phyloP scores from a whole-genome alignment of 2,113 vertebrate species.

The Gymnobelideus leadbeateri region DNA sequence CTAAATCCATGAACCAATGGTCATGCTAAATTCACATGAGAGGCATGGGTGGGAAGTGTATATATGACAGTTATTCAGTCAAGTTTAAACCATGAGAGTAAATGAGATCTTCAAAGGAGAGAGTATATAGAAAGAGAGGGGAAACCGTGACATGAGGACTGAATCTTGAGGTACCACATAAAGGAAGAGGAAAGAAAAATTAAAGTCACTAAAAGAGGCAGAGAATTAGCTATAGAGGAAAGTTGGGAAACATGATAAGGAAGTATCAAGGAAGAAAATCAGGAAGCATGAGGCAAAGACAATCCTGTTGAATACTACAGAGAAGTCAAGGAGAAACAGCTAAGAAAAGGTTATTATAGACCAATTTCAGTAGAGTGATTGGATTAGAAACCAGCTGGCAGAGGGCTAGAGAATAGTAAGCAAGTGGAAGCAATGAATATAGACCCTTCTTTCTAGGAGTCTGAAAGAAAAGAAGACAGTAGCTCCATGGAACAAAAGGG shows the following conservation, averaged over 20 bases:
- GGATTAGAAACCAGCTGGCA: conserved; percentile 11
- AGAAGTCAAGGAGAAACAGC: not conserved
- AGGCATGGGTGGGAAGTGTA: not conserved
- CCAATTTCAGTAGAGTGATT: not conserved
- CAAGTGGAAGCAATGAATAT: not conserved
- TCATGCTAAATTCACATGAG: not conserved
- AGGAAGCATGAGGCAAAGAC: conserved; percentile 35
- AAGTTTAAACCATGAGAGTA: not conserved
- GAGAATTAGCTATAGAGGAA: not conserved
- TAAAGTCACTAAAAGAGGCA: not conserved
- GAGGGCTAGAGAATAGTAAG: not conserved
- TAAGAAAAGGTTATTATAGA: not conserved
- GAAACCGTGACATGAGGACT: not conserved
- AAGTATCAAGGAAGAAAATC: conserved; percentile 19
- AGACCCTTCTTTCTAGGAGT: not conserved
- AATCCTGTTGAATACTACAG: not conserved
- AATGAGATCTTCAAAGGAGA: not conserved
- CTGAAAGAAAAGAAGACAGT: conserved; percentile 9
- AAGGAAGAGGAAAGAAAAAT: not conserved
- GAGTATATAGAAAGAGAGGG: not conserved
- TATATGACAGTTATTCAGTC: not conserved
- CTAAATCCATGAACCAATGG: too few relatives aligned
- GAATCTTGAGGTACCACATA: not conserved
- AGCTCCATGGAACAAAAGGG: not conserved
- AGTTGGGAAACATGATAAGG: not conserved